These are phyloP conservation scores for Phymorhynchus buccinoides DNA, from an alignment of 1,140 invertebrate genomes.

Conservation along the genomic window DNA sequence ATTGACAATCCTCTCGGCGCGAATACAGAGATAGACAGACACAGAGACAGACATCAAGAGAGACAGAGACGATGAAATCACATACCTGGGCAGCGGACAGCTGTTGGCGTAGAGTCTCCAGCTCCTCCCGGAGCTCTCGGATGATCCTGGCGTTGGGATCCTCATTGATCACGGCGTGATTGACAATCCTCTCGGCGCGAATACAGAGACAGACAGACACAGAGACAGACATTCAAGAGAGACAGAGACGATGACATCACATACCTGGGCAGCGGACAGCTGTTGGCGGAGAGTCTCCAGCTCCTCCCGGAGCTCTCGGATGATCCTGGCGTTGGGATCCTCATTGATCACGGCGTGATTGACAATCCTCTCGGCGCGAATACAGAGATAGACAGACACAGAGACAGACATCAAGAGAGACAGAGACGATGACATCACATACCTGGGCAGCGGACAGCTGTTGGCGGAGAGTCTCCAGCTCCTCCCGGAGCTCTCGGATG, in stretches of 20 bases:
- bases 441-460: conserved; percentile 78
- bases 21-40: no score
- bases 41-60: no score
- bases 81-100: conserved; percentile 78
- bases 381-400: no score
- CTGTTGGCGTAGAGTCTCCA: conserved; percentile 90
- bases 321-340: conserved; percentile 80
- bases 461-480: conserved; percentile 93
- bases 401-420: no score
- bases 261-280: conserved; percentile 77
- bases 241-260: no score
- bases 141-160: conserved; percentile 82
- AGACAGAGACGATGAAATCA: no score
- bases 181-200: conserved; percentile 97
- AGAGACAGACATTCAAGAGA: no score
- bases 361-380: conserved; percentile 97
- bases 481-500: conserved; percentile 94
- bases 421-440: no score
- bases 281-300: conserved; percentile 92
- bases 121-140: conserved; percentile 94
- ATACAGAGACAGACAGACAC: no score
- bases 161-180: conserved; percentile 98
- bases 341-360: conserved; percentile 99
- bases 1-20: conserved; percentile 98
- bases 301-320: conserved; percentile 95